Evolutionary conservation across 2,888 invertebrate genomes (phyloP).

Genomic region (Acleris laterana): DNA sequence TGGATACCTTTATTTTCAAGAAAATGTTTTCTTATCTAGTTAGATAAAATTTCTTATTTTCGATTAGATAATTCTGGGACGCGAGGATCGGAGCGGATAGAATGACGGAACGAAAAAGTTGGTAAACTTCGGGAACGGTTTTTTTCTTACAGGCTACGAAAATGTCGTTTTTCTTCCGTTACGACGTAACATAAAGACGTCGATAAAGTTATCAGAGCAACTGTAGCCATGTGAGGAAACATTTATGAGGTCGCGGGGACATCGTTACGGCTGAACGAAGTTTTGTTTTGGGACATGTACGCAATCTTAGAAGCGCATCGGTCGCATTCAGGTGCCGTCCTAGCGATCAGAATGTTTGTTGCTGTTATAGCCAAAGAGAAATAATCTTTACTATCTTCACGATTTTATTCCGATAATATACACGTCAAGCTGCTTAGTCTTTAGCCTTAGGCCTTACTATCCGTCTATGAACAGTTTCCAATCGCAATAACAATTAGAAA

Average conservation of each 20-base stretch:
- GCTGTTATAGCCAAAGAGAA: too few relatives aligned
- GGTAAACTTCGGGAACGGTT: constrained; percentile 21
- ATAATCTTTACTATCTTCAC: too few relatives aligned
- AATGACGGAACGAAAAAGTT: constrained; percentile 36
- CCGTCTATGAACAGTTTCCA: too few relatives aligned
- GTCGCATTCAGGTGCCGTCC: background rate
- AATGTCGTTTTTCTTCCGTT: constrained; percentile 28
- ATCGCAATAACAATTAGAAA: too few relatives aligned
- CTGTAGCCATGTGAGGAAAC: constrained; percentile 18
- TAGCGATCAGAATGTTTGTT: too few relatives aligned
- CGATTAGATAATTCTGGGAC: constrained; percentile 17
- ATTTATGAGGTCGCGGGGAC: constrained; percentile 12
- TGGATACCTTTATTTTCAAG: constrained; percentile 9
- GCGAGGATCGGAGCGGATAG: constrained; percentile 6
- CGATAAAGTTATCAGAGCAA: constrained; percentile 33
- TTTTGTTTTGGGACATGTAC: constrained; percentile 1
- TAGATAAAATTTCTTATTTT: constrained; percentile 29
- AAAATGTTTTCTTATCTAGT: constrained; percentile 26
- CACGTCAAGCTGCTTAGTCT: too few relatives aligned
- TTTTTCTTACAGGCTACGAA: constrained; percentile 27
- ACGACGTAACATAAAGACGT: constrained; percentile 27
- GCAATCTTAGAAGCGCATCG: background rate
- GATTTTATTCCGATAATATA: too few relatives aligned
- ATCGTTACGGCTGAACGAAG: constrained; percentile 11
- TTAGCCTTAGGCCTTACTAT: too few relatives aligned